A percentile compares a stretch with the other conserved stretches of the same genome.
Conservation (phyloP, 2,113 vertebrate genomes). For the Nipponia nippon region DNA sequence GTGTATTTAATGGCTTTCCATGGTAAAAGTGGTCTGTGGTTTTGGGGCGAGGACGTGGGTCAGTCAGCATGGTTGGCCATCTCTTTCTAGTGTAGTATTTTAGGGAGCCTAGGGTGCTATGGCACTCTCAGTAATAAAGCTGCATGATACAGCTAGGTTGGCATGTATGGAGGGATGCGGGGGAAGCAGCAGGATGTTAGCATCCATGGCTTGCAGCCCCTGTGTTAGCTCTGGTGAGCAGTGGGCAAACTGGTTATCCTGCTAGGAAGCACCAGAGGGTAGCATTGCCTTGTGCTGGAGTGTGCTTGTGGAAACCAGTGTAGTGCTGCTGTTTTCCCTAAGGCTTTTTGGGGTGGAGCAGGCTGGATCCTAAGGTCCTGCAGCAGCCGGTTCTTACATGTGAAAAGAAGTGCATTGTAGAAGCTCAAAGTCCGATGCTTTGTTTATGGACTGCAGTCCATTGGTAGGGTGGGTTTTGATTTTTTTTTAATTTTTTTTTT, state of each 20-base stretch:
- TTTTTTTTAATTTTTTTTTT: neutral
- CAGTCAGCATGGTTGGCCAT: rapidly evolving
- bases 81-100: rapidly evolving
- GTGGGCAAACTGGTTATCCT: neutral
- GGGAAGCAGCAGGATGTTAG: rapidly evolving
- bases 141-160: rapidly evolving
- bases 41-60: rapidly evolving
- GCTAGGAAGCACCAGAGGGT: neutral
- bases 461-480: neutral
- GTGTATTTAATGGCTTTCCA: rapidly evolving
- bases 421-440: rapidly evolving
- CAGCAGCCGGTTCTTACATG: rapidly evolving
- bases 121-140: rapidly evolving
- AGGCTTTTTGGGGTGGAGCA: neutral
- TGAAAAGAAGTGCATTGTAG: rapidly evolving
- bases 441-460: neutral
- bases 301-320: rapidly evolving
- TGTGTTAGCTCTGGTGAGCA: rapidly evolving
- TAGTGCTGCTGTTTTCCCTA: neutral
- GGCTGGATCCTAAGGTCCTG: neutral
- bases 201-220: rapidly evolving
- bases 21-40: rapidly evolving
- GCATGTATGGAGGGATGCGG: rapidly evolving
- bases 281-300: neutral
- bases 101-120: rapidly evolving